Evolutionary conservation across 2,888 invertebrate species (phyloP).

Genomic region (Dolichopus griseipennis): DNA sequence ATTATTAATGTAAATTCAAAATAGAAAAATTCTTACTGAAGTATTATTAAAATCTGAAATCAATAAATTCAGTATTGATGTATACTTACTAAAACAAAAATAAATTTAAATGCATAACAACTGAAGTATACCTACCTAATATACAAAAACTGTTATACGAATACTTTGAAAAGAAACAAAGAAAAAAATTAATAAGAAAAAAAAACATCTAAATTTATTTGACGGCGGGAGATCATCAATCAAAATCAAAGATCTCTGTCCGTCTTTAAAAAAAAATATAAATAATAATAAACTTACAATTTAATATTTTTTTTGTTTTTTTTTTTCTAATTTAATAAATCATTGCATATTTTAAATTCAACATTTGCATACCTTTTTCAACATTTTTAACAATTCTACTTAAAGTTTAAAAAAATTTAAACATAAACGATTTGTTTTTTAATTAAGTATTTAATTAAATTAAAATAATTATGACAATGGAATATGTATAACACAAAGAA

Average conservation of each 20-base stretch:
- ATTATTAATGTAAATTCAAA: neutral
- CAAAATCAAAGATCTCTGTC: neutral
- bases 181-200: neutral
- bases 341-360: neutral
- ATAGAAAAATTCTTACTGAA: neutral
- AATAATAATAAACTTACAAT: neutral
- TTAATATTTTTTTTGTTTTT: neutral
- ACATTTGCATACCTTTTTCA: too few relatives aligned
- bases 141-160: neutral
- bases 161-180: neutral
- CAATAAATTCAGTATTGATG: neutral
- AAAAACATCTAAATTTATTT: neutral
- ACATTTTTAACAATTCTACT: too few relatives aligned
- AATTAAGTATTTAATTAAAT: too few relatives aligned
- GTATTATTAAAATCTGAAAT: neutral
- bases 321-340: neutral
- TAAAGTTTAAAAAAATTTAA: neutral
- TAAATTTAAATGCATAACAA: neutral
- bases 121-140: neutral
- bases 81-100: neutral
- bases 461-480: neutral
- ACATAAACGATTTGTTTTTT: neutral
- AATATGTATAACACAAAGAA: neutral
- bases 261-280: neutral
- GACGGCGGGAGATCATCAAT: constrained; percentile 6